These are phyloP conservation scores for Artemia sp. DNA, from an alignment of 2,888 invertebrate species.

Conservation along the genomic window DNA sequence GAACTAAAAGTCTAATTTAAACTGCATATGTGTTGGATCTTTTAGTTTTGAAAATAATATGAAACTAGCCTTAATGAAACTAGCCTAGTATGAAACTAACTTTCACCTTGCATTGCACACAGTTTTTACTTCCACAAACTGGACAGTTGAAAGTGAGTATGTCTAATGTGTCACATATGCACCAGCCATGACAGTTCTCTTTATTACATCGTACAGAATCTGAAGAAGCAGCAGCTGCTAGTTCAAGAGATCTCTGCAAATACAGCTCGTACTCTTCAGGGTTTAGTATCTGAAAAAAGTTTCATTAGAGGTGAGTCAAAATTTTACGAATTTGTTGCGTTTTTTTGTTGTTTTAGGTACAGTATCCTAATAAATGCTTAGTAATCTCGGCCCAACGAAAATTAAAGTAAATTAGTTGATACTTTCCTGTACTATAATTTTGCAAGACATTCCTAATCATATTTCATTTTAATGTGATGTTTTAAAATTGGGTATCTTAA, in stretches of 20 bases:
- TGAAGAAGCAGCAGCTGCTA: constrained; percentile 55
- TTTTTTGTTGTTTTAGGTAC: background rate
- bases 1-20: too few species aligned
- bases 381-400: too few species aligned
- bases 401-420: too few species aligned
- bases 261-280: constrained; percentile 56
- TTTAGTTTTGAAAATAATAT: too few species aligned
- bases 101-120: constrained; percentile 67
- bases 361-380: too few species aligned
- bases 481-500: too few species aligned
- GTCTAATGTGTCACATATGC: constrained; percentile 60
- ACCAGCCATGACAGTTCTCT: constrained; percentile 73
- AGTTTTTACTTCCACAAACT: constrained; percentile 59
- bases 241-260: constrained; percentile 56
- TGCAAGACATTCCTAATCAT: too few species aligned
- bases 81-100: too few species aligned
- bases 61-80: too few species aligned
- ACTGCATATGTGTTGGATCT: too few species aligned
- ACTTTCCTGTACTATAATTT: too few species aligned
- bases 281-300: constrained; percentile 42
- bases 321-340: background rate
- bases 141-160: constrained; percentile 68
- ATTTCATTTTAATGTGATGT: too few species aligned
- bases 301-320: constrained; percentile 10
- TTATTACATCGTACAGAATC: constrained; percentile 78